Evolutionary conservation across 2,888 invertebrate species (phyloP).

Genomic region (Sarcophaga subvicina): DNA sequence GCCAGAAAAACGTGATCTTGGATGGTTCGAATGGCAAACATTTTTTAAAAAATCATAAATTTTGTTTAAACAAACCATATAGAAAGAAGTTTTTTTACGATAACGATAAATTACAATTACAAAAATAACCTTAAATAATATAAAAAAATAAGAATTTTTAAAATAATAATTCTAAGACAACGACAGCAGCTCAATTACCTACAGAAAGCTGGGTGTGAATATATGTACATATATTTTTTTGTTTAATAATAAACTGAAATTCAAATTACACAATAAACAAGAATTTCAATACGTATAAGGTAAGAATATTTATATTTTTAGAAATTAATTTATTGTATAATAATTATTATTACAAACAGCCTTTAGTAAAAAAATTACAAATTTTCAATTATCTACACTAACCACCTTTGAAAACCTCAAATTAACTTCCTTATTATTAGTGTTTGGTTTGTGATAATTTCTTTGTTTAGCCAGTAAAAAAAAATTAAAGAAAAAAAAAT

Average conservation of each 20-base stretch:
- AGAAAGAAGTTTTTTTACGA: slow-evolving; percentile 9
- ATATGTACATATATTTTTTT: neutral
- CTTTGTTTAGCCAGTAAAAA: neutral
- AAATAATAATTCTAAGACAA: slow-evolving; percentile 5
- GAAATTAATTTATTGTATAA: neutral
- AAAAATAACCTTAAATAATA: neutral
- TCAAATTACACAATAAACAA: slow-evolving; percentile 33
- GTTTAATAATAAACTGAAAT: slow-evolving; percentile 1
- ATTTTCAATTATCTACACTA: slow-evolving; percentile 14
- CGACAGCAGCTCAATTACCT: slow-evolving; percentile 20
- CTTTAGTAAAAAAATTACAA: neutral
- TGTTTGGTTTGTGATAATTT: neutral
- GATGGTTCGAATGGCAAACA: neutral
- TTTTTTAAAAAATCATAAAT: slow-evolving; percentile 26
- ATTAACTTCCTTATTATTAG: slow-evolving; percentile 28
- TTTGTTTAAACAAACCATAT: slow-evolving; percentile 10
- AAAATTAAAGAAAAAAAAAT: neutral
- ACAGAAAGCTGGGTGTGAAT: slow-evolving; percentile 45
- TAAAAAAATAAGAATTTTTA: neutral
- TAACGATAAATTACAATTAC: slow-evolving; percentile 25
- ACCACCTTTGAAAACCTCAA: slow-evolving; percentile 21
- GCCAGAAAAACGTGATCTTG: slow-evolving; percentile 44
- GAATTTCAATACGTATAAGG: slow-evolving; percentile 30
- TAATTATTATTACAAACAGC: neutral
- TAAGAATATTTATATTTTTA: slow-evolving; percentile 30